Base-by-base conservation (phyloP, 2,797 vertebrate genomes). In the Danio kyathit region DNA sequence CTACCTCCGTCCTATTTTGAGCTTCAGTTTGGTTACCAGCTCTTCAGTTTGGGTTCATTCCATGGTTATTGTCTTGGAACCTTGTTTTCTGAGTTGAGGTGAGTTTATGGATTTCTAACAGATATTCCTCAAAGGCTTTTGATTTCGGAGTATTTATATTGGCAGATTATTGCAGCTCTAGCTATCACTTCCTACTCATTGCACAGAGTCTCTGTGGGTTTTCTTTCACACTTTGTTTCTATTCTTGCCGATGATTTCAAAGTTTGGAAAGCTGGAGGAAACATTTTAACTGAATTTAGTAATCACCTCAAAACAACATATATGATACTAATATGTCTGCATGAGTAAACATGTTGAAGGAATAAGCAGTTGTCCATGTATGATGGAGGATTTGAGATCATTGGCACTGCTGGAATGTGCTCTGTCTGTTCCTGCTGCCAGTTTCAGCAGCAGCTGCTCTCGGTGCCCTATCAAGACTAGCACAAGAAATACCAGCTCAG, bases 381-480 rank as follows among this genome's bases (percentile, higher is more conserved):
- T 69, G 43, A 74, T 43, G 49, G n/a, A 19, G 49, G 19, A 76
- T 64, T 46, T 46, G 29, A 19, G 52, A 46, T 61, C 79, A 79
- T 69, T 56, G 81, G 56, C 43, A 79, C 81, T 82, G 11, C 14
- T 86, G 86, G 87, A 90, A 89, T 90, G 86, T 82, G 84, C 65
- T 79, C 64, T 81, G 80, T 84, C 76, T 85, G 49, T 74, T 78
- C 72, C 76, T 80, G 56, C 64, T 84, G 48, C 29, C 63, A 75
- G 89, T 74, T 60, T 74, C 43, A 52, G 29, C 46, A 63, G 59
- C 92, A 93, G 91, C 89, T 90, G 91, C 71, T 89, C 40, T 41
- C 56, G 82, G 71, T 79, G 79, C 78, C 75, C 74, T 59, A 72
- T 43, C 43, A 63, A 83, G 57, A 57, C 78, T 52, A 71, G 60